Evolutionary conservation across 2,113 vertebrate species (phyloP).

Genomic region (Mus spicilegus): DNA sequence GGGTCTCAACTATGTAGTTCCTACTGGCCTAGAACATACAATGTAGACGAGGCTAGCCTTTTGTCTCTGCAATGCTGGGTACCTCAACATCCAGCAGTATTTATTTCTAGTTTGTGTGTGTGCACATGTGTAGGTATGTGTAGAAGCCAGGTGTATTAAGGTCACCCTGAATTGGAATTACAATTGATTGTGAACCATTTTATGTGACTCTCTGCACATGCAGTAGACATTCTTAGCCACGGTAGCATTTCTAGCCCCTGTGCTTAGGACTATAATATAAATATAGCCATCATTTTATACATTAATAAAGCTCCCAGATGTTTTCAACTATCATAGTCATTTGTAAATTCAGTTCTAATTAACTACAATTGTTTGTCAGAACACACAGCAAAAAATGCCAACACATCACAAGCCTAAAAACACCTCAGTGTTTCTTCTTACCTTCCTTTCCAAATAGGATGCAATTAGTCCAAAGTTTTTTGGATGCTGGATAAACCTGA

Average conservation of each 20-base stretch:
- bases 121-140: not conserved
- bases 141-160: not conserved
- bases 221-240: not conserved
- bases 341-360: slow-evolving; percentile 34
- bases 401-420: slow-evolving; percentile 53
- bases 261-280: not conserved
- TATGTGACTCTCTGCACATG: not conserved
- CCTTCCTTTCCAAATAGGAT: slow-evolving; percentile 98
- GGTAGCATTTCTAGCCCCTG: not conserved
- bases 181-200: not conserved
- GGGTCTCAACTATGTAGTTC: not conserved
- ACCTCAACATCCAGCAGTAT: not conserved
- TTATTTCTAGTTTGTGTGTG: not conserved
- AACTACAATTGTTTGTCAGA: slow-evolving; percentile 12
- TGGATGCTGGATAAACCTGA: slow-evolving; percentile 98
- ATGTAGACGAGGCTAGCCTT: not conserved
- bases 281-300: slow-evolving; percentile 25
- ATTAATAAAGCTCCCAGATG: not conserved
- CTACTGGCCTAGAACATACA: not conserved
- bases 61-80: too few relatives aligned
- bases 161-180: not conserved
- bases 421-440: slow-evolving; percentile 83
- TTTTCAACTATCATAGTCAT: slow-evolving; percentile 16
- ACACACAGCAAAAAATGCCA: slow-evolving; percentile 2
- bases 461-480: slow-evolving; percentile 99